phyloP scores from a whole-genome alignment of 2,113 vertebrate species.

The Ptyas mucosa region DNA sequence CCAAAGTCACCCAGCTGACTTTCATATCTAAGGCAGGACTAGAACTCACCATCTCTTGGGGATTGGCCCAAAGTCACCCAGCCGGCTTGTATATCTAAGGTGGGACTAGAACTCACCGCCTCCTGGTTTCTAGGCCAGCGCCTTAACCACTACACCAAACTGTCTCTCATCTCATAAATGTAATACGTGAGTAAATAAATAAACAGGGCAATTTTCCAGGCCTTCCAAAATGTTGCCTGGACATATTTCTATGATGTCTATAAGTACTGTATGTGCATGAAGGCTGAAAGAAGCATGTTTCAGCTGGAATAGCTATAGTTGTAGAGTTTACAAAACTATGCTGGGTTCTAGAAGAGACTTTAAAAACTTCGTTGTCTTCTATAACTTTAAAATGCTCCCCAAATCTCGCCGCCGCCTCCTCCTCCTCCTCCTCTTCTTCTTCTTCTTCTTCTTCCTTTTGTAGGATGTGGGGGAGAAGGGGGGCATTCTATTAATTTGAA shows the following conservation, averaged over 20 bases:
- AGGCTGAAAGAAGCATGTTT: neutral
- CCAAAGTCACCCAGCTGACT: too few species aligned
- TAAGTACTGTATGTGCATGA: neutral
- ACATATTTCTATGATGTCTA: neutral
- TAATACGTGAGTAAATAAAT: neutral
- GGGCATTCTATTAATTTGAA: neutral
- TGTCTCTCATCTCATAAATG: too few species aligned
- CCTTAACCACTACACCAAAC: too few species aligned
- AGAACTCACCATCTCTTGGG: too few species aligned
- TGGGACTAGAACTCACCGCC: too few species aligned
- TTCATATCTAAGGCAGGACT: too few species aligned
- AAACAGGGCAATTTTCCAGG: neutral
- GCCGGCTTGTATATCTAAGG: too few species aligned
- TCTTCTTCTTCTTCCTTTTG: neutral
- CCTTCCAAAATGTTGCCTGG: neutral
- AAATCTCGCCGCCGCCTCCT: neutral
- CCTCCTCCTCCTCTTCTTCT: neutral
- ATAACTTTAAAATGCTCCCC: neutral
- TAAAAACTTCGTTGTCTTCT: neutral
- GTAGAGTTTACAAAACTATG: neutral
- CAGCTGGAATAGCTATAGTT: neutral
- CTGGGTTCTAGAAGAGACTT: neutral
- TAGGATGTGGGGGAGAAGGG: neutral
- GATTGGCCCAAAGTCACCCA: too few species aligned
- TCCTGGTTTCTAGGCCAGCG: too few species aligned